Evolutionary conservation across 2,888 invertebrate species (phyloP), one percentile per base, ranked within the genome.

Genomic region (Ophion costatus): DNA sequence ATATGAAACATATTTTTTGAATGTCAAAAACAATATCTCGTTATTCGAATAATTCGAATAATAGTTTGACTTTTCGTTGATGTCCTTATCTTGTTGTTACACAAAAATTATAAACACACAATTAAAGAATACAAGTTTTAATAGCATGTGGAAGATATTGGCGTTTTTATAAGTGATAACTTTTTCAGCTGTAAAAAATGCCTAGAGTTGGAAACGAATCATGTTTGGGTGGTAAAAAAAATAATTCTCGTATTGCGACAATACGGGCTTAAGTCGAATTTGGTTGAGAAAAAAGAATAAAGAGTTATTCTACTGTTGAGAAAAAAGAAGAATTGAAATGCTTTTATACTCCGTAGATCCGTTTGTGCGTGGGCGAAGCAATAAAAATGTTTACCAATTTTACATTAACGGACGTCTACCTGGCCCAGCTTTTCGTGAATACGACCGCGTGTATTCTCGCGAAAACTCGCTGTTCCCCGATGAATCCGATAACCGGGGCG

Each of bases 401-500:
- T 42, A 82, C 87, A 24, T 71, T 69, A n/a, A 89, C 90, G 75
- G 88, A 89, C 73, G 85, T 84, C 6, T 81, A 89, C 51, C 88
- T 92, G 64, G 88, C 90, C 9, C 90, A 91, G 87, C 87, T 93
- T 11, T 92, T 90, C 89, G 95, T 95, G 42, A 96, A 96, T 90
- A 95, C 96, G 51, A 96, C 96, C 2, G 95, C 96, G 11, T 96
- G 96, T 90, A 95, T 96, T 84, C 92, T 96, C 81, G 96, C 96
- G 0, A 95, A 95, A 89, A 93, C 96, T 1, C 94, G 96, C 77
- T 96, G 96, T 92, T 94, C 95, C 69, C 93, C 94, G 1, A 95
- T 94, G 90, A 96, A 96, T 91, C 96, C 96, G 3, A 96, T 96
- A 78, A 96, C 96, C 0, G 96, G 96, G 17, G 95, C 95, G 82